Conservation (phyloP, 1,140 invertebrate genomes). For the Hydropsyche tenuis region DNA sequence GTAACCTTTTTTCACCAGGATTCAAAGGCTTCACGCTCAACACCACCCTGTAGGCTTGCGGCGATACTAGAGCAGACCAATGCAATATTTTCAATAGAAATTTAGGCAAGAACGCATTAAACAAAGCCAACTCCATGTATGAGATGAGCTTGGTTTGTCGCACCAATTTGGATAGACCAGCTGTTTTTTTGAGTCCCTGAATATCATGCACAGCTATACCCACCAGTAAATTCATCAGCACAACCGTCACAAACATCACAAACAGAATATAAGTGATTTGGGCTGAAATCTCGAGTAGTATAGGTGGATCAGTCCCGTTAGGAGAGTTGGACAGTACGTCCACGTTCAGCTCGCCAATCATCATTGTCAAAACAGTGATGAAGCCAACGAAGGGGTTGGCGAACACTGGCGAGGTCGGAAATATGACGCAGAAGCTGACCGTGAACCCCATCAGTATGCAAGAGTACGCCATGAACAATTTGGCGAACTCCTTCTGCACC, state of each 20-base stretch:
- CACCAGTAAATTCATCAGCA: slow-evolving; percentile 81
- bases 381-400: slow-evolving; percentile 79
- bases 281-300: slow-evolving; percentile 71
- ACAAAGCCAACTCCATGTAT: slow-evolving; percentile 75
- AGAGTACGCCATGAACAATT: slow-evolving; percentile 81
- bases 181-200: slow-evolving; percentile 78
- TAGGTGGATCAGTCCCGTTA: slow-evolving; percentile 66
- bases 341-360: slow-evolving; percentile 84
- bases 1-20: slow-evolving; percentile 78
- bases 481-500: slow-evolving; percentile 84
- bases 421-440: slow-evolving; percentile 85
- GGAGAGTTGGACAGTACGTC: slow-evolving; percentile 71
- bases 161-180: slow-evolving; percentile 75
- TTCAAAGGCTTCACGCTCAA: slow-evolving; percentile 80
- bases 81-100: slow-evolving; percentile 74
- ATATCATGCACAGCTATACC: slow-evolving; percentile 84
- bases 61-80: slow-evolving; percentile 76
- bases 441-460: slow-evolving; percentile 85
- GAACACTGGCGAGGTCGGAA: slow-evolving; percentile 79
- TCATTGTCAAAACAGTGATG: slow-evolving; percentile 86
- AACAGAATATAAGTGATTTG: slow-evolving; percentile 78
- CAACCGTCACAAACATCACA: slow-evolving; percentile 78
- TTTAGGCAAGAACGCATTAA: slow-evolving; percentile 74
- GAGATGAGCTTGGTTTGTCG: slow-evolving; percentile 80
- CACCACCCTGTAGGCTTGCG: slow-evolving; percentile 77